Evolutionary conservation across 2,113 vertebrate species (phyloP).

Genomic region (Isichthys henryi): DNA sequence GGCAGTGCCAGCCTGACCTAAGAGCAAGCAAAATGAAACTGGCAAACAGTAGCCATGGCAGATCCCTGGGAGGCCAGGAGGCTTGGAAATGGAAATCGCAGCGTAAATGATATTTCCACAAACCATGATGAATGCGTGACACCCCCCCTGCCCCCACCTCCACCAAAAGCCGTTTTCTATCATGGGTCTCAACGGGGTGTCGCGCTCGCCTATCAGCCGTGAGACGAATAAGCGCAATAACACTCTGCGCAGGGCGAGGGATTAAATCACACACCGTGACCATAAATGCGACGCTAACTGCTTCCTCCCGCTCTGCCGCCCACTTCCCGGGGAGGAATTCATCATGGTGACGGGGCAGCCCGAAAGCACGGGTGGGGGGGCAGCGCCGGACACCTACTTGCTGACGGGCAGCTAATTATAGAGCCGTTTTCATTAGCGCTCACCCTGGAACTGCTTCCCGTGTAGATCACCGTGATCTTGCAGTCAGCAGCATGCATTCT

Average conservation of each 20-base stretch:
- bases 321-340: not conserved
- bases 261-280: conserved; percentile 12
- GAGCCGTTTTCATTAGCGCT: conserved; percentile 10
- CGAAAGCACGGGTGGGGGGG: not conserved
- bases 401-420: conserved; percentile 49
- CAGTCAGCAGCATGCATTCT: not conserved
- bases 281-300: not conserved
- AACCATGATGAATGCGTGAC: not conserved
- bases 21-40: not conserved
- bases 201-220: not conserved
- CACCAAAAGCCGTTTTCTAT: not conserved
- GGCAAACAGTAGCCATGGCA: not conserved
- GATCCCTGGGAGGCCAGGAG: not conserved
- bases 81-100: not conserved
- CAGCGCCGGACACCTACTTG: not conserved
- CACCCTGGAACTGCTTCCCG: conserved; percentile 17
- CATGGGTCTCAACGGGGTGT: not conserved
- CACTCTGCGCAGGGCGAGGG: not conserved
- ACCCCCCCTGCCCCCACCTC: not conserved
- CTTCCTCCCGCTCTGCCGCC: not conserved
- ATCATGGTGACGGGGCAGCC: not conserved
- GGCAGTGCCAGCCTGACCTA: not conserved
- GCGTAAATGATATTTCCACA: not conserved
- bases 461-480: not conserved
- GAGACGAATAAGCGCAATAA: not conserved